phyloP scores from a whole-genome alignment of 2,797 vertebrate species.

The Decapterus maruadsi region DNA sequence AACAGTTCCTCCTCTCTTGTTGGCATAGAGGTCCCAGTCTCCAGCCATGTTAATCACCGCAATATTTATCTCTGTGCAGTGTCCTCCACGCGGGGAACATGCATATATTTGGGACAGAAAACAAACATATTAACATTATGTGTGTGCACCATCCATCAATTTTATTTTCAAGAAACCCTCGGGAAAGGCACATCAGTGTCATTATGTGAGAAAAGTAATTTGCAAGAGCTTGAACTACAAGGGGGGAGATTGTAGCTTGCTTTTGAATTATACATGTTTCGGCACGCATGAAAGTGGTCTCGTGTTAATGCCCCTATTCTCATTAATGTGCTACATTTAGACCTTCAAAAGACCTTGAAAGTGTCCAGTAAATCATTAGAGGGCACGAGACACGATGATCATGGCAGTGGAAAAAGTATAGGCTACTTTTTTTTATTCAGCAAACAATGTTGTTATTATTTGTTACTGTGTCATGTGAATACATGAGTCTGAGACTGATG shows the following conservation, averaged over 20 bases:
- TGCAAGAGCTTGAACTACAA: constrained; percentile 47
- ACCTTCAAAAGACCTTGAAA: constrained; percentile 72
- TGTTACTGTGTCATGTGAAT: constrained; percentile 6
- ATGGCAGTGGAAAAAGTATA: constrained; percentile 5
- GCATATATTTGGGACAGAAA: constrained; percentile 22
- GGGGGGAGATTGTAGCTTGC: constrained; percentile 10
- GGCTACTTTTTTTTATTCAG: neutral
- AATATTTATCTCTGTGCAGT: constrained; percentile 18
- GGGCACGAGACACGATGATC: constrained; percentile 9
- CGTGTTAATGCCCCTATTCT: constrained; percentile 32
- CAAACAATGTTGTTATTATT: constrained; percentile 19
- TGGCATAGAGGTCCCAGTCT: constrained; percentile 46
- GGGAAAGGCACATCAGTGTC: constrained; percentile 35
- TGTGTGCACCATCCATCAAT: constrained; percentile 22
- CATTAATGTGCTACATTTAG: constrained; percentile 48
- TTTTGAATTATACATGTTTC: constrained; percentile 46
- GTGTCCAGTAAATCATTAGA: constrained; percentile 36
- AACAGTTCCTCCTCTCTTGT: constrained; percentile 65
- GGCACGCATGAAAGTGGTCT: constrained; percentile 22
- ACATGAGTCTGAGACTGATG: constrained; percentile 35
- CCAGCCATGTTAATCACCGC: constrained; percentile 40
- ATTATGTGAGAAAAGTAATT: constrained; percentile 48
- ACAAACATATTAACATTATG: constrained; percentile 36
- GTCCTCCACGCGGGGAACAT: constrained; percentile 21
- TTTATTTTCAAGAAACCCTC: constrained; percentile 21